Conservation (phyloP, 2,797 vertebrate species). For the Falco cherrug region DNA sequence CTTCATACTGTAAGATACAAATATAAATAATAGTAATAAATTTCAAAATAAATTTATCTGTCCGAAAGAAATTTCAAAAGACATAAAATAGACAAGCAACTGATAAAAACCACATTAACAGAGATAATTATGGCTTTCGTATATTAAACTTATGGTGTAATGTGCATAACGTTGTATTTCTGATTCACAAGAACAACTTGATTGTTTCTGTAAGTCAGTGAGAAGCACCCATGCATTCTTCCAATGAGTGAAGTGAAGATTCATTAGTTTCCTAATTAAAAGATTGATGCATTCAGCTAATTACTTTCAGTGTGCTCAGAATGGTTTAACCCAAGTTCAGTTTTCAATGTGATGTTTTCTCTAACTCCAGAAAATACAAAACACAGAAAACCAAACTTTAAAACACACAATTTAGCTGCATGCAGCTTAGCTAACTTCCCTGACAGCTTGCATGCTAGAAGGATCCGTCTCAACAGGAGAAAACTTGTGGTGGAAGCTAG, state of each 20-base stretch:
- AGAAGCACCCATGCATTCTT: background rate
- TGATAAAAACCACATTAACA: background rate
- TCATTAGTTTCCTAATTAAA: background rate
- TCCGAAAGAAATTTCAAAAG: background rate
- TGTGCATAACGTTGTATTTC: background rate
- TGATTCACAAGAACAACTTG: background rate
- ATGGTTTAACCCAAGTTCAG: background rate
- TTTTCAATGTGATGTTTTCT: background rate
- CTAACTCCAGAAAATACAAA: background rate
- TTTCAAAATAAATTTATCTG: too few relatives aligned
- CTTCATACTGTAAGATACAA: background rate
- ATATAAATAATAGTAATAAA: background rate
- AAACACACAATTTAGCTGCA: background rate
- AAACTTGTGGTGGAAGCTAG: background rate
- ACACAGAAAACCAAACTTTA: background rate
- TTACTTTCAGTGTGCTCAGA: background rate
- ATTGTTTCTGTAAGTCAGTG: background rate
- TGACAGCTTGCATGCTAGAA: fast-evolving
- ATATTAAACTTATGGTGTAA: background rate
- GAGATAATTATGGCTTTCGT: background rate
- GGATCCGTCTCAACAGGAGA: background rate
- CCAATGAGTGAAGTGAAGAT: background rate
- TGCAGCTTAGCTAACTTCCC: background rate
- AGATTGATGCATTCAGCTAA: background rate
- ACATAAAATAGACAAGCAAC: background rate